Evolutionary conservation across 35 echinoderm and acorn worm species (phyloP), one percentile per base, ranked within the genome.

Genomic region (Lytechinus variegatus): DNA sequence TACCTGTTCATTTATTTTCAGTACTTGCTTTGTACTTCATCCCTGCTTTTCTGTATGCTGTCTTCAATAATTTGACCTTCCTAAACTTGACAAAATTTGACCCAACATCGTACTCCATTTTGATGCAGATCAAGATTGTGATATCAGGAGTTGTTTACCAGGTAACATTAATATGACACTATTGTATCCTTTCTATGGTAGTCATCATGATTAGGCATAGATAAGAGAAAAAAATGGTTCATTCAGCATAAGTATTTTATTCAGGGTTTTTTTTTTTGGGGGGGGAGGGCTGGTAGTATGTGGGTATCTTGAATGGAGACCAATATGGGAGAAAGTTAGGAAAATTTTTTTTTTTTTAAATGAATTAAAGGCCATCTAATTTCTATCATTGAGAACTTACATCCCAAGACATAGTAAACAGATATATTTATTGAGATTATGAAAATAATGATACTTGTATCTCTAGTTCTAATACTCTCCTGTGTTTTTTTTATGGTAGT

Each of bases 71-170:
- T 86, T 92, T 99, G 33, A 91, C 95, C 6, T 99, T 97, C 60
- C 86, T 98, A 16, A 99, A 99, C 89, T 87, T 99, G 9, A 95
- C 94, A 9, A 16, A 97, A 4, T 97, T 96, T 91, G 97, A 99
- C 66, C 97, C 97, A 9, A 98, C 97, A 24, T 98, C 96, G 4
- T 99, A 98, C 58, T 92, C 95, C 52, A 89, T 99, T 54, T 55
- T 99, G 28, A 28, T 97, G 91, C 98, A 99, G 57, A 89, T 98
- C 0, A 95, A 96, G 52, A 94, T 99, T 28, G 97, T 99, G 16
- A 44, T 98, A 9, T 95, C 98, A 87, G 97, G 97, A 55, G 56
- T 99, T 54, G 96, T 97, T 24, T 99, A 97, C 93, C 98, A 99
- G 96, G 98, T 99, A 54, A 96, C 66, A 79, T 79, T 79, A 7